Evolutionary conservation across 2,888 invertebrate genomes (phyloP).

Genomic region (Neelides folsomi): DNA sequence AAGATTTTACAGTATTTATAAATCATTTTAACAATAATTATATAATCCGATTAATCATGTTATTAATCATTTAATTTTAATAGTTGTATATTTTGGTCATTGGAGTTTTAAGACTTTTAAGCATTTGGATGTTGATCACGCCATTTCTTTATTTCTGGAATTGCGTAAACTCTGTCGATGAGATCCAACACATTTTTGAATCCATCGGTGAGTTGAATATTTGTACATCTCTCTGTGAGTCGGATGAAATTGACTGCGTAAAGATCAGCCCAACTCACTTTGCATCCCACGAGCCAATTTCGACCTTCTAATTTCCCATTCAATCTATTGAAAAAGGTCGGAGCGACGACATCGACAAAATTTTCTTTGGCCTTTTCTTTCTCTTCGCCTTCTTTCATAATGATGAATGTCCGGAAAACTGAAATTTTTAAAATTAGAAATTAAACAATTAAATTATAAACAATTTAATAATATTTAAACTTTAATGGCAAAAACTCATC

Average conservation of each 20-base stretch:
- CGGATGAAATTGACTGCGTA: not conserved
- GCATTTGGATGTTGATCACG: not conserved
- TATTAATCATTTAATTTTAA: no score
- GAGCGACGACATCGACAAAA: not conserved
- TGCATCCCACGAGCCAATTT: constrained; percentile 5
- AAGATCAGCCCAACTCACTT: constrained; percentile 12
- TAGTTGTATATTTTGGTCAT: not conserved
- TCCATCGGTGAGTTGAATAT: constrained; percentile 4
- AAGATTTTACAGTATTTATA: no score
- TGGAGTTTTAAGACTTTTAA: not conserved
- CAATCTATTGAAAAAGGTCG: constrained; percentile 5
- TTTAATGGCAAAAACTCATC: not conserved
- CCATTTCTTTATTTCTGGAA: constrained; percentile 12
- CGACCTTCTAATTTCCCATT: constrained; percentile 9
- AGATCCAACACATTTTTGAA: constrained; percentile 9
- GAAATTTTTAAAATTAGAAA: not conserved
- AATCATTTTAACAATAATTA: not conserved
- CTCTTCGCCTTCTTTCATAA: not conserved
- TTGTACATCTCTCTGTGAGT: not conserved
- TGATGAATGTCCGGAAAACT: not conserved
- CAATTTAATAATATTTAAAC: not conserved
- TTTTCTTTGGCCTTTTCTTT: constrained; percentile 5
- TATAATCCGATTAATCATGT: not conserved
- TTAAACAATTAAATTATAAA: not conserved
- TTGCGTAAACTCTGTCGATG: constrained; percentile 8